phyloP scores from a whole-genome alignment of 2,113 vertebrate genomes.

The Macquaria ambigua region DNA sequence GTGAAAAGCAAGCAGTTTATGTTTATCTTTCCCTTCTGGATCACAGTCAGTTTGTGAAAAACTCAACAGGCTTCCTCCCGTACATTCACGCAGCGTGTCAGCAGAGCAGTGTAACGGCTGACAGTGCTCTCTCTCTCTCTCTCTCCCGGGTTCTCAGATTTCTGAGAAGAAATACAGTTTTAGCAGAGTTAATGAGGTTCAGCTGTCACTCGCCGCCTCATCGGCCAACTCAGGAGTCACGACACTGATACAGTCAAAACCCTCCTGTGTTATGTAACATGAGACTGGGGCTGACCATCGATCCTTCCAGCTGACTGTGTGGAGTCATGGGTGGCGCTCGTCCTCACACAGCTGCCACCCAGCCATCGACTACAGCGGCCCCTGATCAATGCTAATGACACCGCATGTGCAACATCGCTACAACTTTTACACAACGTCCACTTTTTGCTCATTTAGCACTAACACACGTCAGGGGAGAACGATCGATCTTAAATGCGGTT shows the following conservation, averaged over 20 bases:
- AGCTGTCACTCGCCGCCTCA: not conserved
- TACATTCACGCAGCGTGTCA: not conserved
- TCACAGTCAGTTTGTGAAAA: constrained; percentile 16
- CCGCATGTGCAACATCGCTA: not conserved
- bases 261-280: too few species aligned
- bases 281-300: constrained; percentile 33
- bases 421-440: constrained; percentile 30
- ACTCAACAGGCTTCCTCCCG: constrained; percentile 1
- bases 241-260: not conserved
- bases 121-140: not conserved
- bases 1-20: constrained; percentile 23
- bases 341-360: constrained; percentile 6
- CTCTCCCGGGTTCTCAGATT: not conserved
- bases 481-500: not conserved
- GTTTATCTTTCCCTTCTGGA: constrained; percentile 5
- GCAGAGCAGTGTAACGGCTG: not conserved
- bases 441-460: constrained; percentile 16
- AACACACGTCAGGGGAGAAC: not conserved
- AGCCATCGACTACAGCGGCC: constrained; percentile 6
- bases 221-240: not conserved
- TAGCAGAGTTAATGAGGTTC: constrained; percentile 22
- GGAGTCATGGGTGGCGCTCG: constrained; percentile 33
- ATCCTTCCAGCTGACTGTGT: constrained; percentile 41
- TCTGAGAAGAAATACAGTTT: constrained; percentile 16
- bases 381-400: constrained; percentile 58